Percentiles rank a stretch among this genome's conserved stretches.
phyloP scores from a whole-genome alignment of 1,140 invertebrate genomes.

The Diabrotica virgifera region DNA sequence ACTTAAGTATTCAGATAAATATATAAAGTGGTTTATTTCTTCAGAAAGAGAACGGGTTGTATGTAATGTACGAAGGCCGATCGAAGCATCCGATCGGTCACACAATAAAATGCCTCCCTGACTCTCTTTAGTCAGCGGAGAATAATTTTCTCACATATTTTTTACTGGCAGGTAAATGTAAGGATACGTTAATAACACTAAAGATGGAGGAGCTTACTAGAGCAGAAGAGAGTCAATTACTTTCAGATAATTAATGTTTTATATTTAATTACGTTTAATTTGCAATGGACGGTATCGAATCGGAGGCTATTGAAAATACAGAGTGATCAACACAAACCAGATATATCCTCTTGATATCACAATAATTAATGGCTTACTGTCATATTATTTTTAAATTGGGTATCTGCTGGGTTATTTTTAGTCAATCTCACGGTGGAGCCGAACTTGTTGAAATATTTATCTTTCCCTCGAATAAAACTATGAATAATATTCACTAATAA shows the following conservation, averaged over 20 bases:
- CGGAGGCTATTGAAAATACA: not conserved
- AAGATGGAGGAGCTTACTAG: not conserved
- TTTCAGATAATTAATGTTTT: conserved; percentile 1
- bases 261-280: not conserved
- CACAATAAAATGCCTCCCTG: too few relatives aligned
- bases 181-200: not conserved
- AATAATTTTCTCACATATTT: conserved; percentile 1
- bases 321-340: not conserved
- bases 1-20: too few relatives aligned
- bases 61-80: too few relatives aligned
- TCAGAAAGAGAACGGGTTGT: too few relatives aligned
- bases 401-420: not conserved
- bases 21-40: too few relatives aligned
- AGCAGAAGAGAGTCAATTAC: not conserved
- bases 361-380: conserved; percentile 1
- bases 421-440: not conserved
- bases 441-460: not conserved
- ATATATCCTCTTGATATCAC: not conserved
- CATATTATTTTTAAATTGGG: not conserved
- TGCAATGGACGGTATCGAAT: not conserved
- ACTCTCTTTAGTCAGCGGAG: not conserved
- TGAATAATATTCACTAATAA: too few relatives aligned
- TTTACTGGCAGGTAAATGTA: not conserved
- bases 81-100: too few relatives aligned
- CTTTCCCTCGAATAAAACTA: too few relatives aligned